These are phyloP conservation scores for Timema podura DNA, from an alignment of 2,888 invertebrate species.

Conservation along the genomic window DNA sequence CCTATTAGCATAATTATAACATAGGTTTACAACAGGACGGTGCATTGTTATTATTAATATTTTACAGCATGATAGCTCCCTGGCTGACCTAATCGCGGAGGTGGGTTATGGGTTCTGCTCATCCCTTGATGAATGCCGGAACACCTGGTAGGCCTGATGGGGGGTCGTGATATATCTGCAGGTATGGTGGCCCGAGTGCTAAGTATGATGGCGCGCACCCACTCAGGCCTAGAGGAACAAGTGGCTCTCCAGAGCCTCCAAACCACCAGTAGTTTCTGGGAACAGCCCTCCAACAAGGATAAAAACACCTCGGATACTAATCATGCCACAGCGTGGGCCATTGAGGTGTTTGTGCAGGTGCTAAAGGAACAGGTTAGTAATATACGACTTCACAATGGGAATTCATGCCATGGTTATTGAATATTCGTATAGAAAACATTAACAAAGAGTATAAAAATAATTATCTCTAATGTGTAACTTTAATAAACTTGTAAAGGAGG, in stretches of 20 bases:
- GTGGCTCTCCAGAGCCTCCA: constrained; percentile 49
- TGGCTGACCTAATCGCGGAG: constrained; percentile 87
- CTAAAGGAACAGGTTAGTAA: constrained; percentile 73
- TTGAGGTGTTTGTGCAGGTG: constrained; percentile 90
- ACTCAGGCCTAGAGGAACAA: constrained; percentile 68
- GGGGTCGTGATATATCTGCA: constrained; percentile 76
- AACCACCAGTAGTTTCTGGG: constrained; percentile 30
- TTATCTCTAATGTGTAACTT: no score
- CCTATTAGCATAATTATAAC: no score
- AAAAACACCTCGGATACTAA: constrained; percentile 41
- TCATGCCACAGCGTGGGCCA: constrained; percentile 73
- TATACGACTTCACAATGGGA: background rate
- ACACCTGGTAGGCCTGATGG: constrained; percentile 75
- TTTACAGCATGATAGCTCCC: constrained; percentile 60
- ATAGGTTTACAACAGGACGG: no score
- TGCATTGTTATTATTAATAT: no score
- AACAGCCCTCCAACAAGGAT: constrained; percentile 53
- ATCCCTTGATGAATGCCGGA: constrained; percentile 82
- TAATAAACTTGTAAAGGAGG: no score
- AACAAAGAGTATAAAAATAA: no score
- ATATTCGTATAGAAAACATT: no score
- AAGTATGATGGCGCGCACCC: constrained; percentile 81
- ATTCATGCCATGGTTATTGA: no score
- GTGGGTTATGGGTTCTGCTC: constrained; percentile 87
- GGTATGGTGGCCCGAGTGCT: constrained; percentile 80